Conservation (phyloP, 2,797 vertebrate species). For the Xenops minutus region DNA sequence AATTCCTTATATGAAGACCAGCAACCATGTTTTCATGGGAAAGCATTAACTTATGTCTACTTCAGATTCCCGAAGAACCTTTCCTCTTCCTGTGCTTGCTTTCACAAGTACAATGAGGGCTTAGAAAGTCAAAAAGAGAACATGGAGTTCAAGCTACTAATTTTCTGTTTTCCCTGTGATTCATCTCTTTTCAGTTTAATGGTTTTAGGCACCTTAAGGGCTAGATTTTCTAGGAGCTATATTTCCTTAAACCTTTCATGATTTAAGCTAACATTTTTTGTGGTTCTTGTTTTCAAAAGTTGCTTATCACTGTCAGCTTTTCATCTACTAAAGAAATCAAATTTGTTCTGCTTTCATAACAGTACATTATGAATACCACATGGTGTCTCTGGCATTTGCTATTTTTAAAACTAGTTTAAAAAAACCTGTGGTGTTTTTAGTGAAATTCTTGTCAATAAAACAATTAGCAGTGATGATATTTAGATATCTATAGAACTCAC, state of each 20-base stretch:
- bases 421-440: not conserved
- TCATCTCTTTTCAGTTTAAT: not conserved
- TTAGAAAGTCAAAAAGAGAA: not conserved
- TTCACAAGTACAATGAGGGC: not conserved
- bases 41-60: not conserved
- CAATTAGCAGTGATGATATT: slow-evolving; percentile 4
- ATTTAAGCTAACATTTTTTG: not conserved
- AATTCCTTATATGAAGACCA: not conserved
- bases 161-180: not conserved
- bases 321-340: not conserved
- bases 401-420: slow-evolving; percentile 19
- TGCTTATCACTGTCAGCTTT: not conserved
- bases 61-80: not conserved
- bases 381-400: not conserved
- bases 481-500: not conserved
- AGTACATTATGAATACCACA: not conserved
- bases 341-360: not conserved
- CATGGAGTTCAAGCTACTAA: not conserved
- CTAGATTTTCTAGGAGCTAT: not conserved
- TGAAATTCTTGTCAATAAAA: not conserved
- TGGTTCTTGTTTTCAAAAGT: not conserved
- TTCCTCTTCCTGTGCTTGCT: not conserved
- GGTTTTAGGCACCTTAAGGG: not conserved
- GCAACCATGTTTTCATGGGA: not conserved
- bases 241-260: not conserved